Evolutionary conservation across 2,888 invertebrate genomes (phyloP).

Genomic region (Labia minor): DNA sequence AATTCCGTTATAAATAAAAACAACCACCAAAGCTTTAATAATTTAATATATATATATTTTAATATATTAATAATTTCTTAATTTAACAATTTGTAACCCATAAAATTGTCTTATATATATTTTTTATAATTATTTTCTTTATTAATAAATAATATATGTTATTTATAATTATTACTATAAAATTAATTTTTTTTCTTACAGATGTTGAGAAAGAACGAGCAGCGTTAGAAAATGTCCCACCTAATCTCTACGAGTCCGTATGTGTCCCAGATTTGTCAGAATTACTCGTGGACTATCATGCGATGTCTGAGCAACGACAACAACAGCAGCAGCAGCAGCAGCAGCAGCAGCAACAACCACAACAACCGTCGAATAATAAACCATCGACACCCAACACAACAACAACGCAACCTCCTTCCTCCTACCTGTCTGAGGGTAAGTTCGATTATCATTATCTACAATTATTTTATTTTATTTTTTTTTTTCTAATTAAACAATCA

Average conservation of each 20-base stretch:
- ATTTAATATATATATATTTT: too few species aligned
- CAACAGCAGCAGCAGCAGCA: conserved; percentile 26
- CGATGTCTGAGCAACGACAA: conserved; percentile 27
- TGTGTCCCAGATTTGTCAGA: conserved; percentile 66
- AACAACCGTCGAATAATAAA: conserved; percentile 21
- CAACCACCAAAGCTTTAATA: too few species aligned
- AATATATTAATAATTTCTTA: too few species aligned
- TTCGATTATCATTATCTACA: conserved; percentile 26
- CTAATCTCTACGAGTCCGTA: conserved; percentile 68
- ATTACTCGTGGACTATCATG: conserved; percentile 50
- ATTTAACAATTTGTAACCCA: too few species aligned
- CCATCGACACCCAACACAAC: conserved; percentile 34
- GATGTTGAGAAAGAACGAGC: conserved; percentile 71
- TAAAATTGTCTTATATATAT: too few species aligned
- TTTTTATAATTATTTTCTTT: too few species aligned
- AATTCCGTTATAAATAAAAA: too few species aligned
- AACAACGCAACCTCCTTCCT: conserved; percentile 34
- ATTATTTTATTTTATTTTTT: too few species aligned
- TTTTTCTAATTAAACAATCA: too few species aligned
- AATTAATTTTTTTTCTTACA: conserved; percentile 33
- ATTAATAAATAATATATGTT: too few species aligned
- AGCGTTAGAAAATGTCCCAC: conserved; percentile 57
- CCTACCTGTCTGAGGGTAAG: conserved; percentile 49
- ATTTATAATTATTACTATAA: too few species aligned
- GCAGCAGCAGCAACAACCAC: conserved; percentile 26